Evolutionary conservation across 2,113 vertebrate genomes (phyloP).

Genomic region (Cricetomys ansorgei): DNA sequence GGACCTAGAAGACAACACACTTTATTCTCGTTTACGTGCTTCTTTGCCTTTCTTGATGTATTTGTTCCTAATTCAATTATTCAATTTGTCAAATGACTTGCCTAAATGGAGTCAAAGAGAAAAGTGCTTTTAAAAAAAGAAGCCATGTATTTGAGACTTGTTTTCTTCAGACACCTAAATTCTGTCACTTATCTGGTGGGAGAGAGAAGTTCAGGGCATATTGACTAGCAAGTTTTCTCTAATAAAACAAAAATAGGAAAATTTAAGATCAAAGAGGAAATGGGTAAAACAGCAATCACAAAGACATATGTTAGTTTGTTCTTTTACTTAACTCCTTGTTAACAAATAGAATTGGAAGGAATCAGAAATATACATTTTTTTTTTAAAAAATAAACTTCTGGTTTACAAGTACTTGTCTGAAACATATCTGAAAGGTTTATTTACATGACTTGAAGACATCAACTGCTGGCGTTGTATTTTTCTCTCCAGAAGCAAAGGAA

Average conservation of each 20-base stretch:
- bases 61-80: not conserved
- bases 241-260: not conserved
- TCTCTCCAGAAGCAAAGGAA: not conserved
- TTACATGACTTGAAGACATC: not conserved
- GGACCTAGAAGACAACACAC: not conserved
- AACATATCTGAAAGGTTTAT: not conserved
- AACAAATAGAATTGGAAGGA: not conserved
- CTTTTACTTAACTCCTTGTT: slow-evolving; percentile 25
- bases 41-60: not conserved
- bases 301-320: not conserved
- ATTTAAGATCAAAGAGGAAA: slow-evolving; percentile 22
- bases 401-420: not conserved
- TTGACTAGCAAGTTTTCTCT: not conserved
- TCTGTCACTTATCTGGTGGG: slow-evolving; percentile 39
- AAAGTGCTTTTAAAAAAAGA: not conserved
- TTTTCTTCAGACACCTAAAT: slow-evolving; percentile 26
- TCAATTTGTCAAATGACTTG: not conserved
- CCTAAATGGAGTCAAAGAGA: not conserved
- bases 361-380: not conserved
- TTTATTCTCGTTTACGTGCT: not conserved
- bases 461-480: not conserved
- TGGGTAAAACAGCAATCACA: not conserved
- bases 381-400: not conserved
- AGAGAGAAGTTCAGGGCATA: not conserved
- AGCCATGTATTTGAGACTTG: slow-evolving; percentile 8